Evolutionary conservation across 2,888 invertebrate species (phyloP), one percentile per base, ranked within the genome.

Genomic region (Euproctis similis): DNA sequence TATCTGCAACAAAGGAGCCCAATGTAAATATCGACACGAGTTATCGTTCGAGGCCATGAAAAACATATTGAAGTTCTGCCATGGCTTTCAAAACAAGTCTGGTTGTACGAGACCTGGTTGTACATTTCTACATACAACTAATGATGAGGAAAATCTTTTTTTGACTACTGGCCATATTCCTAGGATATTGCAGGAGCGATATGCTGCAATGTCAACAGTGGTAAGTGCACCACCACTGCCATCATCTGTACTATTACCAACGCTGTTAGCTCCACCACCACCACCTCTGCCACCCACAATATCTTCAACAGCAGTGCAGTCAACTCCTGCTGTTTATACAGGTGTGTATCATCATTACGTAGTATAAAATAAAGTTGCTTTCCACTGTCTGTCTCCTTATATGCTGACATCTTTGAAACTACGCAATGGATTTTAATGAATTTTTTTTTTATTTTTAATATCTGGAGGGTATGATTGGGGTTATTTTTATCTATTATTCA

Each of bases 51-150:
- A 72, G 4, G 62, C 57, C 13, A 75, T 81, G 74, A 69, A 65
- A 57, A 52, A 55, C 1, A 69, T 68, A 7, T 38, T 82, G 2
- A 65, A 62, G 28, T 81, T 82, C 34, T 82, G 82, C 28, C 77
- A 77, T 47, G 71, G 81, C 31, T 69, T 54, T 38, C 82, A 82
- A 46, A 82, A 82, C 32, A 57, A 62, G 24, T 49, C 61, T 5
- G 71, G 70, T 3, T 82, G 82, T 31, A 49, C 37, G 1, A 50
- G 76, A 20, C 58, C 63, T 13, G 64, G 65, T 27, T 81, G 82
- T 34, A 67, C 63, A 0, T 82, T 68, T 40, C 46, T 81, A 4
- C 81, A 80, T 24, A 51, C 71, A 0, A 60, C 69, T 0, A 62
- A 62, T 19, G 75, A 77, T 16, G 80, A 82, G 13, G 57, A 78